These are phyloP conservation scores for Pogonocichla stellata DNA, from an alignment of 2,113 vertebrate genomes.

Conservation along the genomic window DNA sequence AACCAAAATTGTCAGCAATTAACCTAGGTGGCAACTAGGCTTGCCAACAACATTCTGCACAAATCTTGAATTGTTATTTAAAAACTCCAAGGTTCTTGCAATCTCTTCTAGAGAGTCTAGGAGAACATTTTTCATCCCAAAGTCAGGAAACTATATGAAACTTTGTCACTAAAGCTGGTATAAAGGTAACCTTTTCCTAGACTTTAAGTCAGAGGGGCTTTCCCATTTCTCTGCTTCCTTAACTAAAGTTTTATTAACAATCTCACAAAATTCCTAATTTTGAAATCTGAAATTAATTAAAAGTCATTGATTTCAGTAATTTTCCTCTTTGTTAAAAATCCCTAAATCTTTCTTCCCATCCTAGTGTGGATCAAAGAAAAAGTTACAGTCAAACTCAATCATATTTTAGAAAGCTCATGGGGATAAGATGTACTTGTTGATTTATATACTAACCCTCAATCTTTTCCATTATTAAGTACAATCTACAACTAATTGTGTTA, in stretches of 20 bases:
- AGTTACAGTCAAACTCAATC: neutral
- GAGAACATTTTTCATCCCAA: neutral
- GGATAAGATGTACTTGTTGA: neutral
- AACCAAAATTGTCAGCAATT: neutral
- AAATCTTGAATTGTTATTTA: neutral
- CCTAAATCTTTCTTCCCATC: neutral
- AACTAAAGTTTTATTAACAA: neutral
- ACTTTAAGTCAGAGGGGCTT: neutral
- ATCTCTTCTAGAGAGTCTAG: neutral
- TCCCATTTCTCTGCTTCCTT: neutral
- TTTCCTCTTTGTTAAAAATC: neutral
- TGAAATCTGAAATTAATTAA: neutral
- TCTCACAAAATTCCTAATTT: neutral
- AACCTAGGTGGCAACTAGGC: neutral
- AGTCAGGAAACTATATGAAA: neutral
- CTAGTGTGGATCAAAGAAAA: neutral
- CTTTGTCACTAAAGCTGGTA: neutral
- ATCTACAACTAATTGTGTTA: neutral
- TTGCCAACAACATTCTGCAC: neutral
- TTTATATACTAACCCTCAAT: neutral
- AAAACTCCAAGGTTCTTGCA: neutral
- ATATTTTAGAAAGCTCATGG: neutral
- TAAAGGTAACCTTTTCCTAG: neutral
- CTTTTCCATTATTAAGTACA: neutral
- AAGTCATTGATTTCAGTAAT: neutral